Conservation (phyloP, 1,140 invertebrate genomes). For the Drosophila biarmipes region DNA sequence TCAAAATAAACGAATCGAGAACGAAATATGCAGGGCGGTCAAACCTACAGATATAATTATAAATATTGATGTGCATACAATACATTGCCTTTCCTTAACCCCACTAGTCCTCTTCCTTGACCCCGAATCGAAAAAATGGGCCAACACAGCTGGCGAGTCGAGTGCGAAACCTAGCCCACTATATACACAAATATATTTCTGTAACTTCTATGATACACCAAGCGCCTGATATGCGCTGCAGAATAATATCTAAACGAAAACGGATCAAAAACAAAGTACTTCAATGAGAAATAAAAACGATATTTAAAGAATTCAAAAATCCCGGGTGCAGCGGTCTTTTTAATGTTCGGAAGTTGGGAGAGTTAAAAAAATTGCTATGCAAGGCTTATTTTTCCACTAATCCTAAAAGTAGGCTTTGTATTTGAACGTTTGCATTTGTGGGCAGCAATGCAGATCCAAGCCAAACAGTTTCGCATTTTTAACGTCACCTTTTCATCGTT, state of each 20-base stretch:
- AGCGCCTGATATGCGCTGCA: constrained; percentile 71
- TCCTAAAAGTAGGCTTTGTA: too few relatives aligned
- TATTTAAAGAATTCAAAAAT: constrained; percentile 55
- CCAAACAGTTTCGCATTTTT: too few relatives aligned
- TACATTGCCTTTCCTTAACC: constrained; percentile 43
- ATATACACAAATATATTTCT: constrained; percentile 74
- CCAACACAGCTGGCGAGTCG: constrained; percentile 29
- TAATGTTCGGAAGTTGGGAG: background rate
- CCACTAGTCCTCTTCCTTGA: constrained; percentile 35
- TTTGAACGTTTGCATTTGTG: too few relatives aligned
- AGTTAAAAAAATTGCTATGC: too few relatives aligned
- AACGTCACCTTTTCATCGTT: too few relatives aligned
- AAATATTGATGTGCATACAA: constrained; percentile 52
- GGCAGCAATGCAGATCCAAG: too few relatives aligned
- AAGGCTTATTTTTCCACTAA: too few relatives aligned
- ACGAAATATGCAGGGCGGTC: constrained; percentile 51
- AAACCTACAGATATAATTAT: constrained; percentile 35
- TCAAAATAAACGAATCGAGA: constrained; percentile 34
- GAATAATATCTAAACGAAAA: constrained; percentile 73
- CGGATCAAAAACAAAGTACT: constrained; percentile 73
- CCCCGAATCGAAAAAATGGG: constrained; percentile 37
- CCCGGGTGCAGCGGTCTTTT: background rate
- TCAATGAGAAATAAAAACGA: constrained; percentile 75
- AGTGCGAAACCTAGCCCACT: constrained; percentile 43
- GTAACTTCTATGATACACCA: constrained; percentile 74